phyloP scores from a whole-genome alignment of 1,140 invertebrate species.

The Lasioglossum albipes region DNA sequence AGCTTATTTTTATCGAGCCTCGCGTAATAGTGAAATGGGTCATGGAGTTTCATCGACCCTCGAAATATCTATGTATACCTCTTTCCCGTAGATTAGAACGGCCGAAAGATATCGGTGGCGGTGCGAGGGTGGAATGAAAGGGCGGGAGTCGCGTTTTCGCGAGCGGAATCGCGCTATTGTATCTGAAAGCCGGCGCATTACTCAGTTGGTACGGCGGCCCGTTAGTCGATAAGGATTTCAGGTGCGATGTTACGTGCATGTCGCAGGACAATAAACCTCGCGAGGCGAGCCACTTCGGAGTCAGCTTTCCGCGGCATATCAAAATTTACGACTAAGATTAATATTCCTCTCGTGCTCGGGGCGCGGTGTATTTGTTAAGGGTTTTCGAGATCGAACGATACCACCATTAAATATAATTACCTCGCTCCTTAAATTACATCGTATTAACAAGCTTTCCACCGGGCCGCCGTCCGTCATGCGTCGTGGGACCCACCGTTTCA shows the following conservation, averaged over 20 bases:
- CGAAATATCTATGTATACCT: background rate
- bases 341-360: constrained; percentile 46
- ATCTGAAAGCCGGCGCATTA: constrained; percentile 4
- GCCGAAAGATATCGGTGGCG: background rate
- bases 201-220: constrained; percentile 17
- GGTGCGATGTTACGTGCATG: constrained; percentile 51
- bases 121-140: background rate
- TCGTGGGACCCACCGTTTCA: constrained; percentile 5
- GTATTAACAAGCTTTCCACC: constrained; percentile 30
- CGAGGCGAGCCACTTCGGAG: constrained; percentile 38
- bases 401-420: constrained; percentile 48
- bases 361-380: constrained; percentile 35
- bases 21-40: background rate
- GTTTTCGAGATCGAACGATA: constrained; percentile 43
- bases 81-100: background rate
- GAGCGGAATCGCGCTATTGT: constrained; percentile 13
- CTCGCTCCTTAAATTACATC: constrained; percentile 44
- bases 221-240: constrained; percentile 50
- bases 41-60: background rate
- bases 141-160: background rate
- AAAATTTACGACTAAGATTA: constrained; percentile 50
- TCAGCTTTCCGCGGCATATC: constrained; percentile 44
- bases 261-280: constrained; percentile 46
- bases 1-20: no score
- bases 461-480: background rate